Conservation (phyloP, 2,888 invertebrate species). For the Melangyna quadrimaculata region DNA sequence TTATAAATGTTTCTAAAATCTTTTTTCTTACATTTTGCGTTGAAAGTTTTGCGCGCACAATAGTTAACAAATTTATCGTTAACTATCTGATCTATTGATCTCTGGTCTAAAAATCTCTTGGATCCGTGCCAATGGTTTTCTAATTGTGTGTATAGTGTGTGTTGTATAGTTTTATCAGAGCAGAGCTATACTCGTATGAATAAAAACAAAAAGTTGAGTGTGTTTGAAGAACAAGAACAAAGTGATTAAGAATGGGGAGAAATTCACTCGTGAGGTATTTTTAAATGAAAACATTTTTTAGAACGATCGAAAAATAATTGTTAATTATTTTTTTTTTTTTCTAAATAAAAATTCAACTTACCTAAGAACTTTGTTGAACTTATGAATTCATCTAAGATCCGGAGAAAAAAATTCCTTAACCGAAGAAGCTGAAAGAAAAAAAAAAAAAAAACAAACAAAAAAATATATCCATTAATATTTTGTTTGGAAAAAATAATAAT, state of each 20-base stretch:
- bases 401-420: slow-evolving; percentile 3
- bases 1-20: background rate
- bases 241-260: slow-evolving; percentile 3
- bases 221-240: slow-evolving; percentile 19
- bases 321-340: background rate
- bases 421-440: slow-evolving; percentile 52
- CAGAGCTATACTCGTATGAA: background rate
- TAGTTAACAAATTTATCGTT: slow-evolving; percentile 42
- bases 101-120: slow-evolving; percentile 61
- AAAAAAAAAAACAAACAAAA: background rate
- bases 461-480: background rate
- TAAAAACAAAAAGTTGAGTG: background rate
- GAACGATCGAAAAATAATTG: background rate
- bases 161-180: slow-evolving; percentile 9
- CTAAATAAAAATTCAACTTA: slow-evolving; percentile 22
- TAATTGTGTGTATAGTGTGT: background rate
- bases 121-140: slow-evolving; percentile 45
- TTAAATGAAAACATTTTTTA: slow-evolving; percentile 16
- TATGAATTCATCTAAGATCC: slow-evolving; percentile 53
- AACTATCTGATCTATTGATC: slow-evolving; percentile 63
- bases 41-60: slow-evolving; percentile 3
- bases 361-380: slow-evolving; percentile 41
- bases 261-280: slow-evolving; percentile 19
- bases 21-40: background rate
- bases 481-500: background rate